These are phyloP conservation scores for Bufo gargarizans DNA, from an alignment of 2,113 vertebrate genomes.

Conservation along the genomic window DNA sequence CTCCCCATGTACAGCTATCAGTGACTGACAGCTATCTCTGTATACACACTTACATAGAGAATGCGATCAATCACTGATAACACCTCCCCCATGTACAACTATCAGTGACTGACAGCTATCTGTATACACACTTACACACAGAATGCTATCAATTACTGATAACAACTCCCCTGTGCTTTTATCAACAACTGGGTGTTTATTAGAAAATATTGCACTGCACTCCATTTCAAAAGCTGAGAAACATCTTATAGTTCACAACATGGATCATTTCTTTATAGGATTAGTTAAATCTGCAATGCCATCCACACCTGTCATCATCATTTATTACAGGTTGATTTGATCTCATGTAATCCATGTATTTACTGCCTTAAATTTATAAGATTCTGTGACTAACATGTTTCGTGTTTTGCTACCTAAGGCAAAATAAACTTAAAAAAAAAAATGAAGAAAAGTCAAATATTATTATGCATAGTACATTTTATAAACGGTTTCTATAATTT, in stretches of 20 bases:
- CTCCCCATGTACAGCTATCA: no score
- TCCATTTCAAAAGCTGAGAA: not conserved
- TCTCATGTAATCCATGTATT: not conserved
- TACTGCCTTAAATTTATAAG: not conserved
- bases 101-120: no score
- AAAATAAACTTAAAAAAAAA: not conserved
- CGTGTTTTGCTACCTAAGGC: not conserved
- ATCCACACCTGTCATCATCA: not conserved
- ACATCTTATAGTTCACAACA: not conserved
- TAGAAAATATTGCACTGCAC: not conserved
- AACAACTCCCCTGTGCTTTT: not conserved
- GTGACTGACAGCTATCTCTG: no score
- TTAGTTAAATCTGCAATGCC: conserved; percentile 16
- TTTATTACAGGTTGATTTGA: not conserved
- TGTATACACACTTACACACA: no score
- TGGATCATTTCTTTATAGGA: conserved; percentile 15
- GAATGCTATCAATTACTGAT: no score
- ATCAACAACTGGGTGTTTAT: not conserved
- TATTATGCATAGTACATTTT: not conserved
- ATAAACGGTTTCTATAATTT: not conserved
- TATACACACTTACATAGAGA: no score
- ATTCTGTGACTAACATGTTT: not conserved
- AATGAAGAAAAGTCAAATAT: not conserved
- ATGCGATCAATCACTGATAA: no score
- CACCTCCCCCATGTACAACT: no score